Percentiles rank a stretch among this genome's conserved stretches.
These are phyloP conservation scores for Ashinkailepas kermadecensis DNA, from an alignment of 2,888 invertebrate species.

Conservation along the genomic window DNA sequence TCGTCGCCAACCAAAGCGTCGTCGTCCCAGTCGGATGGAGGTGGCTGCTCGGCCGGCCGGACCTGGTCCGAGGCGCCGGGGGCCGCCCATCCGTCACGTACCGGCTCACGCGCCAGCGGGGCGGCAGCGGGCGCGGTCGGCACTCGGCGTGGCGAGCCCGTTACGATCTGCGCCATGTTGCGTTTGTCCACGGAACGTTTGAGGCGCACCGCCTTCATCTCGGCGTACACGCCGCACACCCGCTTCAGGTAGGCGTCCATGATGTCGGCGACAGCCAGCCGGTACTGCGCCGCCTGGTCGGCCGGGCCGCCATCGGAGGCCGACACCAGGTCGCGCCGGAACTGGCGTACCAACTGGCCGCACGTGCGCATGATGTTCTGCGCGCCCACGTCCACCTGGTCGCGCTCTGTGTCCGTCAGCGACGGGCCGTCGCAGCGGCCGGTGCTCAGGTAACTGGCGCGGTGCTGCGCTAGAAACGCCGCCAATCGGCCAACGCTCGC, in stretches of 20 bases:
- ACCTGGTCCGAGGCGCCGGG: not conserved
- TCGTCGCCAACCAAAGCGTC: not conserved
- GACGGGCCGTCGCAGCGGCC: conserved; percentile 29
- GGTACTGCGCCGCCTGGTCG: conserved; percentile 41
- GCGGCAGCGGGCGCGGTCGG: not conserved
- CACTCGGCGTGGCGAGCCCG: not conserved
- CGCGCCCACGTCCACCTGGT: conserved; percentile 44
- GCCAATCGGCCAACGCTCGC: not conserved
- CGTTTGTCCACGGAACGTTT: conserved; percentile 44
- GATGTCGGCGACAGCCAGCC: conserved; percentile 40
- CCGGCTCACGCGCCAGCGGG: not conserved
- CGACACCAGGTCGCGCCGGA: conserved; percentile 37
- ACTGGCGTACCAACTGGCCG: conserved; percentile 41
- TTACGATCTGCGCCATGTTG: conserved; percentile 31
- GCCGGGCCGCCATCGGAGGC: not conserved
- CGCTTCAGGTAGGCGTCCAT: conserved; percentile 43
- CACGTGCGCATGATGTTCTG: conserved; percentile 43
- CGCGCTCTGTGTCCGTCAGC: conserved; percentile 43
- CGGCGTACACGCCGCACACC: conserved; percentile 45
- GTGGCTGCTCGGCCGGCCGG: too few species aligned
- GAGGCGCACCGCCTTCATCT: conserved; percentile 44
- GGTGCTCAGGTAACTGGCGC: conserved; percentile 35
- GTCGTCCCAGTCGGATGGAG: too few species aligned
- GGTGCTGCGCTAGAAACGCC: conserved; percentile 14
- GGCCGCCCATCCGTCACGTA: not conserved